Evolutionary conservation across 1,140 invertebrate species (phyloP).

Genomic region (Neuroterus valhalla): DNA sequence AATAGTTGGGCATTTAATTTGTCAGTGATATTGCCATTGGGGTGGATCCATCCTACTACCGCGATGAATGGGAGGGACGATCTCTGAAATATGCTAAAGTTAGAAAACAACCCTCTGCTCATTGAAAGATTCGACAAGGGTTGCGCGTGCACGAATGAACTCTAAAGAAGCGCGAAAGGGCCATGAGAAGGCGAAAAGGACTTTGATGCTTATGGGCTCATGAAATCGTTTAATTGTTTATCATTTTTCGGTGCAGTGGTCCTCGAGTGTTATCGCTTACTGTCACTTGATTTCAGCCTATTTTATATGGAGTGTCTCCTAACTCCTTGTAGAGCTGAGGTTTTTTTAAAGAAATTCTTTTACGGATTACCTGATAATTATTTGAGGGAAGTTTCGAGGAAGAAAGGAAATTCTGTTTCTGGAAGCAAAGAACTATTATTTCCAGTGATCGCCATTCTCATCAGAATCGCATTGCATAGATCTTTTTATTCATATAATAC

Average conservation of each 20-base stretch:
- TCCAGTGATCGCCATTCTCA: too few relatives aligned
- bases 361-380: too few relatives aligned
- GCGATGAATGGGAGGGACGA: slow-evolving; percentile 44
- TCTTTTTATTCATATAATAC: too few relatives aligned
- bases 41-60: slow-evolving; percentile 33
- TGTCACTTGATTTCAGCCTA: too few relatives aligned
- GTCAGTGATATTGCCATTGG: slow-evolving; percentile 64
- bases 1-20: slow-evolving; percentile 69
- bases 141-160: background rate
- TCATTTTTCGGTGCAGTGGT: background rate
- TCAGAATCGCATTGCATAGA: too few relatives aligned
- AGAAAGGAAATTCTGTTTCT: too few relatives aligned
- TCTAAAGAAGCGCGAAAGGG: background rate
- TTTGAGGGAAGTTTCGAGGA: too few relatives aligned
- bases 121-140: slow-evolving; percentile 22
- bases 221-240: background rate
- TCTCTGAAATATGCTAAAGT: slow-evolving; percentile 58
- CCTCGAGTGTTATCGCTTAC: background rate
- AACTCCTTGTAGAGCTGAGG: too few relatives aligned
- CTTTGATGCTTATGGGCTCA: background rate
- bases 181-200: background rate
- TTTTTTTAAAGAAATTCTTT: too few relatives aligned
- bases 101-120: slow-evolving; percentile 21
- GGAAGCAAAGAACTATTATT: too few relatives aligned
- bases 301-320: too few relatives aligned